Conservation (phyloP, 1,140 invertebrate genomes). For the Notospermus geniculatus region DNA sequence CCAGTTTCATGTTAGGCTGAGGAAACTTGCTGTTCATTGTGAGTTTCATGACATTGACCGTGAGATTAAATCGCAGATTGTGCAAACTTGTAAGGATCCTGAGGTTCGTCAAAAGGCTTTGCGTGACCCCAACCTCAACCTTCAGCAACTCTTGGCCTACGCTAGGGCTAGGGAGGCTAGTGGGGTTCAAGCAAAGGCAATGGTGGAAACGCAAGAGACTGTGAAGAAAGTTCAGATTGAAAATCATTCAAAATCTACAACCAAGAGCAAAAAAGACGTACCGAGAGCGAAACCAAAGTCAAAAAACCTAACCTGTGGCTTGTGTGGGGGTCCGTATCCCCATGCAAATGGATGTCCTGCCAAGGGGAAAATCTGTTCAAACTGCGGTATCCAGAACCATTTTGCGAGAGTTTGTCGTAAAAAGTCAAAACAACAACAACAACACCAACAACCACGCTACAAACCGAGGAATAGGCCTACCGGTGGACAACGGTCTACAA, state of each 20-base stretch:
- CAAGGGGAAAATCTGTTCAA: not conserved
- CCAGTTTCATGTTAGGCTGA: not conserved
- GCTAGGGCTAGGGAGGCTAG: not conserved
- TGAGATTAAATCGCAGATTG: constrained; percentile 8
- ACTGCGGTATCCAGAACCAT: constrained; percentile 1
- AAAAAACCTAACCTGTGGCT: too few species aligned
- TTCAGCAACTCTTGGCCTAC: not conserved
- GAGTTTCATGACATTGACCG: not conserved
- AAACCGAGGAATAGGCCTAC: too few species aligned
- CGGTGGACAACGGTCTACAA: too few species aligned
- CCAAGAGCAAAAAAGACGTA: too few species aligned
- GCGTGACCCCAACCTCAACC: not conserved
- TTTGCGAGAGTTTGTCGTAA: not conserved
- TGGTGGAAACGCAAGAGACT: not conserved
- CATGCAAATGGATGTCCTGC: not conserved
- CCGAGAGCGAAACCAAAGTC: too few species aligned
- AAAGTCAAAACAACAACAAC: not conserved
- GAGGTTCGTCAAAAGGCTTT: not conserved
- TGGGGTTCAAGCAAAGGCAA: not conserved
- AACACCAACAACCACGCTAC: too few species aligned
- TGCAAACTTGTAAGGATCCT: not conserved
- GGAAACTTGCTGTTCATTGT: not conserved
- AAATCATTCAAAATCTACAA: too few species aligned
- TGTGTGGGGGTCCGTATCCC: not conserved
- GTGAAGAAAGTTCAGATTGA: too few species aligned